These are phyloP conservation scores for Platysternon megacephalum DNA, from an alignment of 2,113 vertebrate species.

Conservation along the genomic window DNA sequence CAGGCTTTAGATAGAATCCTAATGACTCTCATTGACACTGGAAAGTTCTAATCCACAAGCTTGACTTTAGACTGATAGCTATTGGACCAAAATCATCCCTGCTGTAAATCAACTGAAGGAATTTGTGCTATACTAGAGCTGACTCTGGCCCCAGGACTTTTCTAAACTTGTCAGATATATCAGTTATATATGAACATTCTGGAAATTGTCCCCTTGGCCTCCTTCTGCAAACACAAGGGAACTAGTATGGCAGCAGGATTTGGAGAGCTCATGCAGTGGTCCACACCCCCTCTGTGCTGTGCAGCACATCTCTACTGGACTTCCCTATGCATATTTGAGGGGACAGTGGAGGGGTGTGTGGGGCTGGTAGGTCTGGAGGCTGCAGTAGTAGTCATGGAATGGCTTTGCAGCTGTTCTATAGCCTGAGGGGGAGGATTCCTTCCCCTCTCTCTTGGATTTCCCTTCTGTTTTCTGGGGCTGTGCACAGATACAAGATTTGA, in stretches of 20 bases:
- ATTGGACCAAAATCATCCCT: background rate
- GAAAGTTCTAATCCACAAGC: background rate
- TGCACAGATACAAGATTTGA: fast-evolving
- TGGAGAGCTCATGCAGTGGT: fast-evolving
- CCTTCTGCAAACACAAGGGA: background rate
- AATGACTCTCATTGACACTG: background rate
- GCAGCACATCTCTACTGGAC: background rate
- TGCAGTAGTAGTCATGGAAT: background rate
- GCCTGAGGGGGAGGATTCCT: background rate
- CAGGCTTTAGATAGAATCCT: background rate
- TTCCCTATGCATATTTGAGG: background rate
- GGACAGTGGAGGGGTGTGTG: background rate
- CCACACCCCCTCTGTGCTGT: background rate
- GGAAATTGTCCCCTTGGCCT: background rate
- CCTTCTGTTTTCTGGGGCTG: background rate
- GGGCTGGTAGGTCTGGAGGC: background rate
- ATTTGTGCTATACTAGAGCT: background rate
- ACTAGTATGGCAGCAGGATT: background rate
- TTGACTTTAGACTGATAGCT: background rate
- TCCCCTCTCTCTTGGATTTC: background rate
- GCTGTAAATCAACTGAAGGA: background rate
- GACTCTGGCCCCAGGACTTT: fast-evolving
- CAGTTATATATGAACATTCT: background rate
- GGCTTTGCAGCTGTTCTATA: background rate
- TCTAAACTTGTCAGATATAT: background rate